Conservation (phyloP, 2,113 vertebrate species). For the Ammodytes dubius region DNA sequence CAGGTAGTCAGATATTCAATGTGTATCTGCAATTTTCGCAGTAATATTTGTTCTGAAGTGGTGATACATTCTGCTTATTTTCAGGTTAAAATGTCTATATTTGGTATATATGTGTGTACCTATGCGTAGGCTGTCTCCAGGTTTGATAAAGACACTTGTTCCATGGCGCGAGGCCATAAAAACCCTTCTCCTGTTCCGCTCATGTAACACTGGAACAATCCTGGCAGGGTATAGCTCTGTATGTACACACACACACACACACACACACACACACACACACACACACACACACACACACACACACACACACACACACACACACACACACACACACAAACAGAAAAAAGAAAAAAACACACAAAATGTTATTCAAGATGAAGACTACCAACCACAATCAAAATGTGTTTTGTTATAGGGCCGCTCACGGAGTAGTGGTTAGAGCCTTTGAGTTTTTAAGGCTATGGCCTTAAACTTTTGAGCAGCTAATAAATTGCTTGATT, state of each 20-base stretch:
- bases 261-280: constrained; percentile 1
- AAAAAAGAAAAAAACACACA: background rate
- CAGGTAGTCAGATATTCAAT: too few relatives aligned
- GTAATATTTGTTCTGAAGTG: too few relatives aligned
- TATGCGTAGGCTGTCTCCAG: constrained; percentile 84
- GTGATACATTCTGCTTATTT: too few relatives aligned
- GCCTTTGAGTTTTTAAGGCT: too few relatives aligned
- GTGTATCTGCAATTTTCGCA: too few relatives aligned
- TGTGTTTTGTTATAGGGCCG: background rate
- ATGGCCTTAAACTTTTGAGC: too few relatives aligned
- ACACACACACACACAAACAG: background rate
- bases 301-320: constrained; percentile 18
- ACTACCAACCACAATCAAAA: background rate
- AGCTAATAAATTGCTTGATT: too few relatives aligned
- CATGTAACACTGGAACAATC: constrained; percentile 60
- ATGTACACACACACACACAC: background rate
- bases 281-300: constrained; percentile 1
- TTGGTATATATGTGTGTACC: constrained; percentile 74
- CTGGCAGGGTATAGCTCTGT: constrained; percentile 18
- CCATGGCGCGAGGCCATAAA: constrained; percentile 85
- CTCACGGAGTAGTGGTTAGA: too few relatives aligned
- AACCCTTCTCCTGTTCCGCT: constrained; percentile 81
- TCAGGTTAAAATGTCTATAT: too few relatives aligned
- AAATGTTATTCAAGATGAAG: background rate
- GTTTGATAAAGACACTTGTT: constrained; percentile 76